A percentile compares a stretch with the other conserved stretches of the same genome.
phyloP scores from a whole-genome alignment of 2,888 invertebrate genomes.

The Xestia sexstrigata region DNA sequence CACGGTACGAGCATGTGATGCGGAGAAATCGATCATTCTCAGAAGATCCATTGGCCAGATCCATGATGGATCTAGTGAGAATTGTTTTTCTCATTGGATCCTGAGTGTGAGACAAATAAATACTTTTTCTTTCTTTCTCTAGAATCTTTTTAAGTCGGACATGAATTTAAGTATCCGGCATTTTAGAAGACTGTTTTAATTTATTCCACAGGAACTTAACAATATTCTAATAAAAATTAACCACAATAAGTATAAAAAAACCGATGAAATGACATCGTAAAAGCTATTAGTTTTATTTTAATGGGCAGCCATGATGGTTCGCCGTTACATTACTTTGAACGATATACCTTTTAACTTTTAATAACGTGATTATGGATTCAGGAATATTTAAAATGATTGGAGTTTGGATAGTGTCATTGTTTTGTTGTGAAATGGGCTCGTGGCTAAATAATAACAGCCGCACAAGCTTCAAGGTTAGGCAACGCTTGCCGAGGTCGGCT shows the following conservation, averaged over 20 bases:
- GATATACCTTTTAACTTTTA: slow-evolving; percentile 23
- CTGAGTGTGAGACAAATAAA: too few species aligned
- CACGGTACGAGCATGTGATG: too few species aligned
- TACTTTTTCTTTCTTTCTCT: too few species aligned
- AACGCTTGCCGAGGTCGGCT: not conserved
- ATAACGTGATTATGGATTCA: slow-evolving; percentile 25
- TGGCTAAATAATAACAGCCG: not conserved
- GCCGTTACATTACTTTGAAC: slow-evolving; percentile 33
- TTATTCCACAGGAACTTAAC: not conserved
- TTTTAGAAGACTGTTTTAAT: not conserved
- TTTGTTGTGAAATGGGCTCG: not conserved
- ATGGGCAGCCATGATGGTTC: not conserved
- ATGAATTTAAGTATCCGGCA: not conserved
- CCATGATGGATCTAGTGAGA: too few species aligned
- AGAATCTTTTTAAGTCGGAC: too few species aligned
- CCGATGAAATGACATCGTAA: slow-evolving; percentile 46
- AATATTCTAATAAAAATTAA: slow-evolving; percentile 10
- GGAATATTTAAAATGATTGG: slow-evolving; percentile 10
- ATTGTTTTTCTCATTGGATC: too few species aligned
- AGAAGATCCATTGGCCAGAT: too few species aligned
- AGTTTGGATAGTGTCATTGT: not conserved
- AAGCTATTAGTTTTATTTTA: slow-evolving; percentile 51
- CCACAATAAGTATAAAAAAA: slow-evolving; percentile 30
- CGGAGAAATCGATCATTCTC: too few species aligned
- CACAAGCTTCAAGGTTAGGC: too few species aligned